A percentile compares a stretch with the other conserved stretches of the same genome.
These are phyloP conservation scores for Acanthoscelides obtectus DNA, from an alignment of 2,888 invertebrate genomes.

Conservation along the genomic window DNA sequence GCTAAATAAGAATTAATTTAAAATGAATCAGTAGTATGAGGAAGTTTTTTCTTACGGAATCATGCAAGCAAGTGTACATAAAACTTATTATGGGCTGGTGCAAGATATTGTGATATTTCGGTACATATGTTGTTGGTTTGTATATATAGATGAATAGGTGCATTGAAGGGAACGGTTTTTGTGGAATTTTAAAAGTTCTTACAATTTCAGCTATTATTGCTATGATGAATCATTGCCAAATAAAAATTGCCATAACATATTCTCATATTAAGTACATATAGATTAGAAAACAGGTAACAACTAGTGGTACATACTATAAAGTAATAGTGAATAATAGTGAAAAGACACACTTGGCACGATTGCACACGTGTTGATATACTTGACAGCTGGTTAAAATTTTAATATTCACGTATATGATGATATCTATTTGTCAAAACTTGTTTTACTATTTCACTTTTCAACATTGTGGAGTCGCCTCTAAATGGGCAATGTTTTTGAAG, in stretches of 20 bases:
- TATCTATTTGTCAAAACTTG: no score
- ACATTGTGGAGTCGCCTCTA: no score
- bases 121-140: neutral
- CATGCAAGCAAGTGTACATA: neutral
- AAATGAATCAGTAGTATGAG: no score
- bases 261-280: neutral
- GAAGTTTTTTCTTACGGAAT: neutral
- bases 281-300: neutral
- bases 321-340: neutral
- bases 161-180: neutral
- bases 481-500: no score
- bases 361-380: neutral
- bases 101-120: neutral
- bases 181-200: neutral
- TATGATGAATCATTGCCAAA: neutral
- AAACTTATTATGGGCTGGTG: neutral
- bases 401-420: no score
- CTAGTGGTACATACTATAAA: neutral
- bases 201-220: neutral
- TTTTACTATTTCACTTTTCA: no score
- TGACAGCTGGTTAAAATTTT: no score
- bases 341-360: neutral
- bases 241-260: neutral
- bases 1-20: no score
- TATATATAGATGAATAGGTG: neutral